Conservation (phyloP, 2,888 invertebrate species). For the Caenorhabditis uteleia region DNA sequence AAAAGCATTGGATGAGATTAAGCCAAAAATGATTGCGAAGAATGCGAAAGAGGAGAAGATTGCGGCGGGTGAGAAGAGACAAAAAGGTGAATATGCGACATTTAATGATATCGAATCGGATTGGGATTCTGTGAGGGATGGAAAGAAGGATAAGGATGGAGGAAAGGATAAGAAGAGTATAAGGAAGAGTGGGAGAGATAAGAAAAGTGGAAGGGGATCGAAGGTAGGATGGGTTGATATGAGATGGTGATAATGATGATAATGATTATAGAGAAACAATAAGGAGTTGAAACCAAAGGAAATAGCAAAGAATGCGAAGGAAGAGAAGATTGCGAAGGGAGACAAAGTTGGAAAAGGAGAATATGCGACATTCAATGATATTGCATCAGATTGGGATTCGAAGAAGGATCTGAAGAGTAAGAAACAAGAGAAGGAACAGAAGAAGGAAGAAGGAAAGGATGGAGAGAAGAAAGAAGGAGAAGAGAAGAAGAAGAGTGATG, state of each 20-base stretch:
- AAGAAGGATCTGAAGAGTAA: neutral
- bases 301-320: slow-evolving; percentile 7
- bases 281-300: slow-evolving; percentile 12
- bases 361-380: slow-evolving; percentile 16
- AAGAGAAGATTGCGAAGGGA: slow-evolving; percentile 7
- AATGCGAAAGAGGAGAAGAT: slow-evolving; percentile 8
- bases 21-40: slow-evolving; percentile 10
- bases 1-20: slow-evolving; percentile 5
- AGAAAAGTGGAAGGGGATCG: neutral
- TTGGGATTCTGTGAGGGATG: slow-evolving; percentile 11
- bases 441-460: neutral
- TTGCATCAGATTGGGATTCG: slow-evolving; percentile 14
- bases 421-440: neutral
- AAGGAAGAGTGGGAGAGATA: slow-evolving; percentile 8
- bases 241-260: slow-evolving; percentile 10
- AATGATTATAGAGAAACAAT: neutral
- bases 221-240: slow-evolving; percentile 11
- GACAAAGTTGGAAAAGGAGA: slow-evolving; percentile 10
- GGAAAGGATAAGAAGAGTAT: neutral
- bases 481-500: neutral
- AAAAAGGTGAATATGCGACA: slow-evolving; percentile 15
- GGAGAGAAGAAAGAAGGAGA: neutral
- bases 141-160: slow-evolving; percentile 1
- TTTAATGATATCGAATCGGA: slow-evolving; percentile 14
- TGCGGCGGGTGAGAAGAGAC: slow-evolving; percentile 6